Base-by-base conservation (phyloP, 2,113 vertebrate genomes). In the Zosterops pallidus region DNA sequence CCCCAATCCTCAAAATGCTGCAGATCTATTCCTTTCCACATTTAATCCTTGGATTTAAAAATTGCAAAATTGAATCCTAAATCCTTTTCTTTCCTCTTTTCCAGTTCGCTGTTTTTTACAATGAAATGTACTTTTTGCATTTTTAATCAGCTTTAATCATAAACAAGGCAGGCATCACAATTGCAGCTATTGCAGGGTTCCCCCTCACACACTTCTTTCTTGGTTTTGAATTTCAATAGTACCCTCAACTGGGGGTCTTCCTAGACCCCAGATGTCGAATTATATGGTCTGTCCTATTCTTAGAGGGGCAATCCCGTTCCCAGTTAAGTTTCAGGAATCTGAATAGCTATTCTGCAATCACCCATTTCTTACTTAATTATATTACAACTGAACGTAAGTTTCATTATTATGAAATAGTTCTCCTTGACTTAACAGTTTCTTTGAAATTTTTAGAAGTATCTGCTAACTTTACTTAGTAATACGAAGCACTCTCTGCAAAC, bases 181-280 rank as follows among this genome's bases (percentile, higher is more conserved):
- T 35, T 86, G 84, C 5, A 8, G 86, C 94, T 83, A 94, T 95
- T 96, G 82, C 95, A 96, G 90, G 67, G 86, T 78, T 60, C 81
- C 18, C 28, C 31, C 81, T 90, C 65, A 80, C 86, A 90, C 65
- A 41, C 70, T 75, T 90, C 57, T 92, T 80, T 86, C 49, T 62
- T 87, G 76, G 50, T 91, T 97, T 97, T 96, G 95, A 97, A 97
- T 97, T 95, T 97, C 97, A 98, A 97, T 97, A 95, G 96, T 94
- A 79, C 82, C 78, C 93, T 57, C 76, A 2, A 94, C 87, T 91
- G 94, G 89, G 97, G 97, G 97, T 97, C 97, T 98, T 95, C 49
- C 94, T 95, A 94, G 83, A 91, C 91, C 95, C 94, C 96, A 97
- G 96, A 97, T 97, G 97, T 96, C 23, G 3, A 96, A 97, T 97